A percentile compares a stretch with the other conserved stretches of the same genome.
Evolutionary conservation across 2,888 invertebrate species (phyloP).

Genomic region (Hybos culiciformis): DNA sequence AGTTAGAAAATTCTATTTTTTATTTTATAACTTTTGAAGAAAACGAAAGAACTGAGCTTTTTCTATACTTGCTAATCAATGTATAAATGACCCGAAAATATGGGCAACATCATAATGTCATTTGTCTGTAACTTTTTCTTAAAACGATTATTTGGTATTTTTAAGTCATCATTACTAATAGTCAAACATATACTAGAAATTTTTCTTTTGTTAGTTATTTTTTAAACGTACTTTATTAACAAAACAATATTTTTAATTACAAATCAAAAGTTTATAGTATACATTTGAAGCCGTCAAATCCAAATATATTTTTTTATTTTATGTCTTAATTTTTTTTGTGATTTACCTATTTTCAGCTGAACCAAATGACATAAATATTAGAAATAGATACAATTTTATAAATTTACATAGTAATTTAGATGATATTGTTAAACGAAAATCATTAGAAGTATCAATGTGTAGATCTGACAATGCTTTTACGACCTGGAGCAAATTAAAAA

Average conservation of each 20-base stretch:
- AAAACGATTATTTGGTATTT: too few species aligned
- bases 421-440: conserved; percentile 34
- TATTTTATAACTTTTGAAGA: too few species aligned
- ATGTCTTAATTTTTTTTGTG: background rate
- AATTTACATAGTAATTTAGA: conserved; percentile 34
- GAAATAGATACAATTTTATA: conserved; percentile 33
- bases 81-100: too few species aligned
- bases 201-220: background rate
- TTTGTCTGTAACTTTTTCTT: too few species aligned
- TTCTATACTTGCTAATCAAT: too few species aligned
- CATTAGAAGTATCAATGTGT: conserved; percentile 65
- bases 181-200: too few species aligned
- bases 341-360: conserved; percentile 19
- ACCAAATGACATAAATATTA: conserved; percentile 27
- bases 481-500: conserved; percentile 76
- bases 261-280: background rate
- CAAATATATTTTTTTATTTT: background rate
- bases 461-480: conserved; percentile 79
- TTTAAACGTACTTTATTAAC: background rate
- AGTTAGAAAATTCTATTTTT: too few species aligned
- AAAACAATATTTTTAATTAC: background rate
- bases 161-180: too few species aligned
- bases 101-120: too few species aligned
- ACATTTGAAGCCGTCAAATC: background rate
- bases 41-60: too few species aligned